Conservation (phyloP, 1,140 invertebrate genomes). For the Anastatus disparis region DNA sequence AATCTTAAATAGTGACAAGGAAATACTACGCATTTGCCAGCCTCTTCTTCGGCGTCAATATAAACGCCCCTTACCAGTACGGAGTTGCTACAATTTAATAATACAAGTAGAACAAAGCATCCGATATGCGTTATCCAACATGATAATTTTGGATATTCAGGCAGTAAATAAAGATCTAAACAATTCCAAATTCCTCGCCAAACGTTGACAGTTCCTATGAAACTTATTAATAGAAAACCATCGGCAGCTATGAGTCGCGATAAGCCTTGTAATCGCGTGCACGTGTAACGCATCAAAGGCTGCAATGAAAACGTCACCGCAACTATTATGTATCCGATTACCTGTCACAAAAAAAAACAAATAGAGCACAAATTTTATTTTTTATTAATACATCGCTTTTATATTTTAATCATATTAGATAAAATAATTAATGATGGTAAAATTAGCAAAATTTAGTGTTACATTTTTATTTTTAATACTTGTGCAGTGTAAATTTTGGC, state of each 20-base stretch:
- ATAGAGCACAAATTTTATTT: too few relatives aligned
- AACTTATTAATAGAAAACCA: constrained; percentile 78
- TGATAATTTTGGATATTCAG: constrained; percentile 78
- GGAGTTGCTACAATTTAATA: constrained; percentile 86
- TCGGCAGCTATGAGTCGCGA: constrained; percentile 77
- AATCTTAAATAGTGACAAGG: constrained; percentile 83
- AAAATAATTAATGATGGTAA: too few relatives aligned
- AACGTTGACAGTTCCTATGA: constrained; percentile 84
- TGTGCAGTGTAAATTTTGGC: too few relatives aligned
- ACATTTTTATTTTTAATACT: too few relatives aligned
- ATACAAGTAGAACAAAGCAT: constrained; percentile 78
- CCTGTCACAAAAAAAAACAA: constrained; percentile 69
- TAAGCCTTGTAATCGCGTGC: constrained; percentile 73
- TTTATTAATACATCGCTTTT: too few relatives aligned
- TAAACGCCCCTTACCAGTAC: constrained; percentile 85
- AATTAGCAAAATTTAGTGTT: too few relatives aligned
- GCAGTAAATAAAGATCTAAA: constrained; percentile 82
- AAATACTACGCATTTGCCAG: constrained; percentile 82
- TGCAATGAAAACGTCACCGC: constrained; percentile 79
- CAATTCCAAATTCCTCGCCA: constrained; percentile 88
- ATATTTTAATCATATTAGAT: too few relatives aligned
- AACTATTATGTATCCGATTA: constrained; percentile 79
- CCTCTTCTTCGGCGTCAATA: constrained; percentile 83
- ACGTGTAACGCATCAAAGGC: constrained; percentile 75
- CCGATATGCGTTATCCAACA: constrained; percentile 81